Evolutionary conservation across 2,113 vertebrate species (phyloP), one percentile per base, ranked within the genome.

Genomic region (Clarias batrachus): DNA sequence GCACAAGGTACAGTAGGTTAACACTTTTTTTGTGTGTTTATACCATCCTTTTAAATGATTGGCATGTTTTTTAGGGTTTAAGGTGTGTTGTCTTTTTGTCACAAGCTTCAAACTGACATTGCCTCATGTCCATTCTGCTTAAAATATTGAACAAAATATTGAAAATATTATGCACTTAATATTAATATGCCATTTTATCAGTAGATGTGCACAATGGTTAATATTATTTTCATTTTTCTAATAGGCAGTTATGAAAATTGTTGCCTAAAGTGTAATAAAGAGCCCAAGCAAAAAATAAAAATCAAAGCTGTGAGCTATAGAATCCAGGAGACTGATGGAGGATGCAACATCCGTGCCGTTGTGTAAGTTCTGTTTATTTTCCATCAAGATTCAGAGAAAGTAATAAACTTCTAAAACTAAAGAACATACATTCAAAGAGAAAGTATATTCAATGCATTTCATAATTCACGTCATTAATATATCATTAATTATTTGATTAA

Each of bases 241-340:
- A 82, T 82, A 96, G 95, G 94, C 41, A 92, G 93, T 0, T 95
- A 86, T 19, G 93, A 93, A 25, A 93, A 94, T 90, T 96, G 95
- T 91, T 96, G 95, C 86, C 89, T 95, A 0, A 90, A 81, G 41
- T 83, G 93, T 25, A 86, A 84, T 0, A 0, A 0, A 0, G 4
- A 0, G 0, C 21, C 93, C 25, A 86, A 0, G 13, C 3, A 0
- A 0, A 0, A 0, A 0, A 4, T 17, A 0, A 91, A 59, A 77
- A 86, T 0, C 63, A 89, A 63, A 23, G 71, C 93, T 0, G 0
- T 80, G 41, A 3, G n/a, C 33, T 96, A 92, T 91, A 88, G 87
- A 81, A 85, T 78, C 0, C 95, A 96, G 90, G 88, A 93, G 91
- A 90, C 92, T 82, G 95, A 96, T 86, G 95, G 95, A 0, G 93